phyloP scores from a whole-genome alignment of 2,113 vertebrate species.

The Anolis sagrei region DNA sequence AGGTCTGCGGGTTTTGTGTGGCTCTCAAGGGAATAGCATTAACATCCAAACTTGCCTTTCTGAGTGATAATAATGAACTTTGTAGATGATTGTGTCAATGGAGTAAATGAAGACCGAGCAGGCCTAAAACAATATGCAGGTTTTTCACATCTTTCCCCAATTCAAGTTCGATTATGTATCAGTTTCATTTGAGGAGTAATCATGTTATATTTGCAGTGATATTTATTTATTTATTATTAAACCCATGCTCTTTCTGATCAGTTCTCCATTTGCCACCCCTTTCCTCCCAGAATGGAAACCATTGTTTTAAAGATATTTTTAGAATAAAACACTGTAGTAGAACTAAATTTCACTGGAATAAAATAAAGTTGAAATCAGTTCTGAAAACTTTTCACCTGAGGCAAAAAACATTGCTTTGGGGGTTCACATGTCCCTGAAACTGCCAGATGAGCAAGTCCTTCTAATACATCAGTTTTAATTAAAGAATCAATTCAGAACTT shows the following conservation, averaged over 20 bases:
- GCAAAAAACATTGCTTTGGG: neutral
- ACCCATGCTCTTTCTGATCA: neutral
- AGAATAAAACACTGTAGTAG: neutral
- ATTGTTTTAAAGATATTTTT: neutral
- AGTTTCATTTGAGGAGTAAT: slow-evolving; percentile 11
- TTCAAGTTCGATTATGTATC: neutral
- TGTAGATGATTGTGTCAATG: neutral
- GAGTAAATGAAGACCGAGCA: neutral
- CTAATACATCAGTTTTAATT: too few relatives aligned
- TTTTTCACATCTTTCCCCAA: slow-evolving; percentile 7
- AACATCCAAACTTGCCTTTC: neutral
- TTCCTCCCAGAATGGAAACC: neutral
- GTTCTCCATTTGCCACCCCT: neutral
- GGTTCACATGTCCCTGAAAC: neutral
- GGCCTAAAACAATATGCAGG: neutral
- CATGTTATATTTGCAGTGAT: neutral
- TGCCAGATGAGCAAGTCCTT: neutral
- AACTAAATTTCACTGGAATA: neutral
- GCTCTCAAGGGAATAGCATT: neutral
- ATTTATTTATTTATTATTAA: too few relatives aligned
- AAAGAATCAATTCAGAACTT: neutral
- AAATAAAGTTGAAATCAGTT: neutral
- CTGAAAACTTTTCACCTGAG: neutral
- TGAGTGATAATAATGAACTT: neutral
- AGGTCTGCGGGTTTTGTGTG: neutral